Conservation (phyloP, 2,888 invertebrate genomes). For the Heterodera filipjevi region DNA sequence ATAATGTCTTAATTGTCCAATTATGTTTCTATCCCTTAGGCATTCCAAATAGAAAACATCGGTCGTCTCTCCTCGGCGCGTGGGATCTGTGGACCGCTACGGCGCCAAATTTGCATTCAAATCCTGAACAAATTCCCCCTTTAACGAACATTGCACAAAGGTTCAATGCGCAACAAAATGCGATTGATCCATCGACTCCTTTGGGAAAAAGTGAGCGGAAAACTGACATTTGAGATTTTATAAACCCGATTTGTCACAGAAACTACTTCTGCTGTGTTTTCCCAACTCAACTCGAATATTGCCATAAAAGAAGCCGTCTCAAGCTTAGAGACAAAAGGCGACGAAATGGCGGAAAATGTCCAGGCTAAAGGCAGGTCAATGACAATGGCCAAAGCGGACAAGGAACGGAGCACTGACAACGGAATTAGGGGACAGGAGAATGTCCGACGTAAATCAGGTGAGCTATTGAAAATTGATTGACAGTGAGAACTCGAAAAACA, state of each 20-base stretch:
- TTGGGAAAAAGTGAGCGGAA: not conserved
- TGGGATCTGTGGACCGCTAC: not conserved
- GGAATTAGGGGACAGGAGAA: not conserved
- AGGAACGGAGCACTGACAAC: not conserved
- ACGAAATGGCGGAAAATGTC: not conserved
- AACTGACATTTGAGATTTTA: not conserved
- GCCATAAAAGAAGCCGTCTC: not conserved
- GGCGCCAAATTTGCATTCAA: not conserved
- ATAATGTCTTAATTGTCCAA: no score
- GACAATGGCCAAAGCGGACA: not conserved
- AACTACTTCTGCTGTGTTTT: not conserved
- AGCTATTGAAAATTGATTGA: not conserved
- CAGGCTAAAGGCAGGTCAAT: not conserved
- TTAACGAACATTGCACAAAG: not conserved
- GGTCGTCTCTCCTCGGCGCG: not conserved
- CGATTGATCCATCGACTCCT: not conserved
- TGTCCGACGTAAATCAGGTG: constrained; percentile 30
- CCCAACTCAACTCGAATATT: not conserved
- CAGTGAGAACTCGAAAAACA: no score
- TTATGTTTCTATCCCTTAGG: not conserved
- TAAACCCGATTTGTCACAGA: not conserved
- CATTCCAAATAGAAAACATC: not conserved
- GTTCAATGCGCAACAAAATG: constrained; percentile 14
- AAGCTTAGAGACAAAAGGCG: not conserved
- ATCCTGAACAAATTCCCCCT: not conserved